These are phyloP conservation scores for Conopomorpha cramerella DNA, from an alignment of 1,140 invertebrate genomes.

Conservation along the genomic window DNA sequence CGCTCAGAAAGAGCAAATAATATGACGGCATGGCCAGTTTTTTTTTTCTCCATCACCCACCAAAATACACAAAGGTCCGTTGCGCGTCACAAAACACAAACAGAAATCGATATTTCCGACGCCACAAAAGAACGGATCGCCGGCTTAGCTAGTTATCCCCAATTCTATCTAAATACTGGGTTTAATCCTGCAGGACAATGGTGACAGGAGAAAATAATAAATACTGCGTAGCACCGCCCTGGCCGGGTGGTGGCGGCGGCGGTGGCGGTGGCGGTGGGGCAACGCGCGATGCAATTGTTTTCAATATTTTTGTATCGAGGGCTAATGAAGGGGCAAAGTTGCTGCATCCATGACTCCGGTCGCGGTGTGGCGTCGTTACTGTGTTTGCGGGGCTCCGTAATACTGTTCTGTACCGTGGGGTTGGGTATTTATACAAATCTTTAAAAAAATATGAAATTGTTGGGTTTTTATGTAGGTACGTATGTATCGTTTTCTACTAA, in stretches of 20 bases:
- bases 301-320: slow-evolving; percentile 46
- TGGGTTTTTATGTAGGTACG: too few species aligned
- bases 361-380: slow-evolving; percentile 8
- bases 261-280: too few species aligned
- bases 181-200: slow-evolving; percentile 45
- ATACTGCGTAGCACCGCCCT: slow-evolving; percentile 44
- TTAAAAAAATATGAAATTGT: too few species aligned
- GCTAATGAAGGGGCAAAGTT: slow-evolving; percentile 34
- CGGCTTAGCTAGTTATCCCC: slow-evolving; percentile 52
- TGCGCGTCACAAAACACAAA: too few species aligned
- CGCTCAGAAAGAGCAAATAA: too few species aligned
- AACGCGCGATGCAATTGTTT: slow-evolving; percentile 13
- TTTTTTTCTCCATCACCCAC: too few species aligned
- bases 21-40: too few species aligned
- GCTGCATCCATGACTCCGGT: slow-evolving; percentile 28
- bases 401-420: too few species aligned
- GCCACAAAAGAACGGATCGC: slow-evolving; percentile 26
- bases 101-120: slow-evolving; percentile 37
- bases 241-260: too few species aligned
- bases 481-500: too few species aligned
- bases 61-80: too few species aligned
- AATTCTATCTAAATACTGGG: slow-evolving; percentile 56
- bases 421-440: too few species aligned
- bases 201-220: slow-evolving; percentile 60
- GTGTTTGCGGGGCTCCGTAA: neutral